These are phyloP conservation scores for Frankliniella intonsa DNA, from an alignment of 2,888 invertebrate genomes.

Conservation along the genomic window DNA sequence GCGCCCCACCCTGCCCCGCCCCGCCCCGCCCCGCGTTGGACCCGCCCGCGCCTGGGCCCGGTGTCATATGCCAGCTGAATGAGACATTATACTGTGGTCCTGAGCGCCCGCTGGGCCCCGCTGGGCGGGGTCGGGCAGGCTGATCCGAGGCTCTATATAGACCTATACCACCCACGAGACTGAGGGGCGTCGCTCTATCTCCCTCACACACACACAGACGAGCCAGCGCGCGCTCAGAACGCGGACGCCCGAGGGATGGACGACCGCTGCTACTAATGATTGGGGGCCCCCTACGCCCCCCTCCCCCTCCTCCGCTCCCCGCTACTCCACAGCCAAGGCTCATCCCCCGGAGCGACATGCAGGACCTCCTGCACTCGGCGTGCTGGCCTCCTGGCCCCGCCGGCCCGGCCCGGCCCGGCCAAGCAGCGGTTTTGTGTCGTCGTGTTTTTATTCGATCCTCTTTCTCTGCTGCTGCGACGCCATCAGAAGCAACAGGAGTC, in stretches of 20 bases:
- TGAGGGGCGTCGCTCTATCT: neutral
- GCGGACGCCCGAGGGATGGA: neutral
- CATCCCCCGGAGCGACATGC: constrained; percentile 3
- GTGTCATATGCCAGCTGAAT: constrained; percentile 8
- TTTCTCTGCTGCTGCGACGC: too few species aligned
- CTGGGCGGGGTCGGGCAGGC: neutral
- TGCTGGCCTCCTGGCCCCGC: neutral
- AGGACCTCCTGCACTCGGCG: neutral
- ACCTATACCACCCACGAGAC: constrained; percentile 22
- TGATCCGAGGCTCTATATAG: constrained; percentile 18
- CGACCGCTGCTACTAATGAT: constrained; percentile 7
- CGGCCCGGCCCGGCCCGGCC: neutral
- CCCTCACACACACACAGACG: neutral
- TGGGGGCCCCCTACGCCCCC: neutral
- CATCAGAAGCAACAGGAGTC: too few species aligned
- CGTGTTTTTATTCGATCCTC: neutral
- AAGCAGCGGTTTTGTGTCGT: neutral
- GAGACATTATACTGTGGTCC: constrained; percentile 2
- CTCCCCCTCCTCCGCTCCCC: neutral
- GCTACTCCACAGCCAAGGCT: neutral
- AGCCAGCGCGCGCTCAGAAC: neutral
- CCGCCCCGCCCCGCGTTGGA: neutral
- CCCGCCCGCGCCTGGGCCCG: neutral
- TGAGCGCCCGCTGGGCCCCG: neutral
- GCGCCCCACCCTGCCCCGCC: neutral